phyloP scores from a whole-genome alignment of 1,140 invertebrate species.

The Arion vulgaris region DNA sequence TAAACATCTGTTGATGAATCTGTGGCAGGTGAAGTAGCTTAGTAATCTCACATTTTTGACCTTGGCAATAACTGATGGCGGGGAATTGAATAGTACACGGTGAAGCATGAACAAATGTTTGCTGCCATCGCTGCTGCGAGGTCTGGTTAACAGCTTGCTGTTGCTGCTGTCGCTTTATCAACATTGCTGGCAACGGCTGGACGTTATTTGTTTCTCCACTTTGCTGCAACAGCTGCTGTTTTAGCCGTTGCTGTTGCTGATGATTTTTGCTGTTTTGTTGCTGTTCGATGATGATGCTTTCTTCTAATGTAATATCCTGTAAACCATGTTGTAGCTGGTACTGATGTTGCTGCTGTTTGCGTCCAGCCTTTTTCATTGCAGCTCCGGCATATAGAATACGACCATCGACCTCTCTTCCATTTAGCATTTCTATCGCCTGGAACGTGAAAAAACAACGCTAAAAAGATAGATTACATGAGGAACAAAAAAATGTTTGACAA shows the following conservation, averaged over 20 bases:
- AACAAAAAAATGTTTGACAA: no score
- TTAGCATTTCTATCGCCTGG: conserved; percentile 23
- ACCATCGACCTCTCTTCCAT: conserved; percentile 20
- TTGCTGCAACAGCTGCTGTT: conserved; percentile 4
- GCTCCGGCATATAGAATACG: conserved; percentile 23
- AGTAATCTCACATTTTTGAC: not conserved
- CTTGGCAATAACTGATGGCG: not conserved
- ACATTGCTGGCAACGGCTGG: not conserved
- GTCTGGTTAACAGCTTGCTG: not conserved
- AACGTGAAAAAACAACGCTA: no score
- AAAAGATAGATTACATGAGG: no score
- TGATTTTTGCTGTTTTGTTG: not conserved
- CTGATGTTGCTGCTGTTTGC: conserved; percentile 28
- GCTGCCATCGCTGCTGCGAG: not conserved
- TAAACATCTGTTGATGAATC: not conserved
- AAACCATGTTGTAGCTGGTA: conserved; percentile 16
- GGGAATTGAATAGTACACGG: not conserved
- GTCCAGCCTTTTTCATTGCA: conserved; percentile 24
- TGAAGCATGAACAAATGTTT: not conserved
- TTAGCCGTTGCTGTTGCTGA: not conserved
- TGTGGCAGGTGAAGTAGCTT: not conserved
- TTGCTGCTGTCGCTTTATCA: not conserved
- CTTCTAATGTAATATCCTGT: not conserved
- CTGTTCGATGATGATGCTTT: not conserved
- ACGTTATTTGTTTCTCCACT: not conserved